Evolutionary conservation across 2,797 vertebrate genomes (phyloP).

Genomic region (Ispidina picta): DNA sequence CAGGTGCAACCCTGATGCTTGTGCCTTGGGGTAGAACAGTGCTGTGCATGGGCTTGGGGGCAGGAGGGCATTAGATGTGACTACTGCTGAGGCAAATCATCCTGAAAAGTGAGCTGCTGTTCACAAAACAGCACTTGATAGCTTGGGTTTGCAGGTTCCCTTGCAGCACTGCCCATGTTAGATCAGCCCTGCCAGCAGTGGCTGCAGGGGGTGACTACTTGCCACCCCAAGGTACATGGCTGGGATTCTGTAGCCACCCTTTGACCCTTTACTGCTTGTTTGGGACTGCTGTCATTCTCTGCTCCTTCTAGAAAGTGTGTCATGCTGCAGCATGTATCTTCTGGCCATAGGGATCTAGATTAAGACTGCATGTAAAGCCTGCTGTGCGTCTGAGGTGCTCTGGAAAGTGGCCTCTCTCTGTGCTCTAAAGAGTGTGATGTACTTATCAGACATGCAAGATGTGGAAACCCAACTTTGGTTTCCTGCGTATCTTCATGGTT

Average conservation of each 20-base stretch:
- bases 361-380: neutral
- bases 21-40: rapidly evolving
- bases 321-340: neutral
- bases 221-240: neutral
- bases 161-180: neutral
- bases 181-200: neutral
- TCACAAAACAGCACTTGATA: neutral
- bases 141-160: neutral
- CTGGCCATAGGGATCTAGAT: neutral
- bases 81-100: neutral
- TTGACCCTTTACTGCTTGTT: neutral
- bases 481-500: rapidly evolving
- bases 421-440: neutral
- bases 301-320: neutral
- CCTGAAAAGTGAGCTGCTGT: neutral
- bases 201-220: neutral
- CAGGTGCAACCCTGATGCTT: neutral
- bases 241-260: neutral
- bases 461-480: neutral
- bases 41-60: constrained; percentile 2
- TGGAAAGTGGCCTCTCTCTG: neutral
- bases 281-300: neutral
- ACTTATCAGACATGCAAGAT: neutral
- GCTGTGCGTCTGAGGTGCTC: rapidly evolving
- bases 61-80: neutral